Evolutionary conservation across 2,113 vertebrate species (phyloP).

Genomic region (Holacanthus passer): DNA sequence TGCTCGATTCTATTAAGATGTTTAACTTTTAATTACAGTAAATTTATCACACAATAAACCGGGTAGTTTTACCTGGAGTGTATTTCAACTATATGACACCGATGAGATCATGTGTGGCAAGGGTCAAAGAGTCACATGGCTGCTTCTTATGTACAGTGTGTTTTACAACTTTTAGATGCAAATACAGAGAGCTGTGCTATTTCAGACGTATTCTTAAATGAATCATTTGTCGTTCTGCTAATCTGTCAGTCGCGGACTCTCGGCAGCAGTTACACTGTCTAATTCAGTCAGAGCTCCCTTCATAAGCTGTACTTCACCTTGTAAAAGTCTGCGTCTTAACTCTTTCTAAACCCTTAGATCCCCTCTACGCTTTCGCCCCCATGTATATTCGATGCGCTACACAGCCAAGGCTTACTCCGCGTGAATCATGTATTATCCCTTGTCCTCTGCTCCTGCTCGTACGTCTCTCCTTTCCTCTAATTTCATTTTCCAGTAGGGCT

Average conservation of each 20-base stretch:
- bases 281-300: conserved; percentile 44
- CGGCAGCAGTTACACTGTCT: conserved; percentile 24
- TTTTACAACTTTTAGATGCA: conserved; percentile 16
- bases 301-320: conserved; percentile 52
- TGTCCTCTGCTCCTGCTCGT: conserved; percentile 32
- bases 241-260: conserved; percentile 44
- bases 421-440: conserved; percentile 55
- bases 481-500: conserved; percentile 62
- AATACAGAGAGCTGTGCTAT: neutral
- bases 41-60: neutral
- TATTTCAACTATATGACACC: neutral
- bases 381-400: conserved; percentile 44
- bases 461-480: conserved; percentile 31
- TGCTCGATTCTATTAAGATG: conserved; percentile 5
- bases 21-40: conserved; percentile 22
- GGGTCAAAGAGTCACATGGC: neutral
- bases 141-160: neutral
- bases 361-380: conserved; percentile 2
- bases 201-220: conserved; percentile 9
- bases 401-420: conserved; percentile 30
- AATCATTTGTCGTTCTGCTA: conserved; percentile 39
- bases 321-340: conserved; percentile 53
- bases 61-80: neutral
- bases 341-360: conserved; percentile 55
- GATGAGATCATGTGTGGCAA: too few species aligned